Base-by-base conservation (phyloP, 2,113 vertebrate species). In the Emydura subglobosa region DNA sequence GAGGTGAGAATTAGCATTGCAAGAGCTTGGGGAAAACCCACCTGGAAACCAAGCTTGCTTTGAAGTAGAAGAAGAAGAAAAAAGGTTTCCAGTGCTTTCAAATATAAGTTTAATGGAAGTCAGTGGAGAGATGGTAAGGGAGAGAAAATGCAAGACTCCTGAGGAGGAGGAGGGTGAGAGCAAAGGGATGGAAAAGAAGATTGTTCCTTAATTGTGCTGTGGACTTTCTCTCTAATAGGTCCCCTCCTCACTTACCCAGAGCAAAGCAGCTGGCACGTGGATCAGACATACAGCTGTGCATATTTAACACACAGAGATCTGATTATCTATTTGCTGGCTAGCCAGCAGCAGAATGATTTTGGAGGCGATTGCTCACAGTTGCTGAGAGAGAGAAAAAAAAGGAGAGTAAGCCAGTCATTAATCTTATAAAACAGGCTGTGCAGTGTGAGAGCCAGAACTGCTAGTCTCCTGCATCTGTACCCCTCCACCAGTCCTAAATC, bases 241-340 rank as follows among this genome's bases (percentile, higher is more conserved):
- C 96, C 47, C 82, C 96, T 97, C 92, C 91, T 97, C 2, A 1
- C 17, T 85, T 91, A 89, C 74, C 82, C 57, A 4, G 1, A 91
- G 82, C 79, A 84, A 93, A 91, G 90, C 96, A 95, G 92, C 95
- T 95, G 93, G 89, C 89, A 94, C 50, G 1, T 78, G 96, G 93
- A 97, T 94, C 96, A 93, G 95, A 94, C 65, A 1, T 93, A 92
- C 97, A 97, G 96, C 96, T 98, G 97, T 93, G 95, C 95, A 96
- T 95, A 98, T 96, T 97, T 96, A 97, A 95, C 95, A 96, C 96
- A 97, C 90, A 94, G 96, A 94, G 96, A 96, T 97, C 90, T 95
- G 95, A 96, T 97, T 97, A 97, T 96, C 96, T 95, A 24, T 97
- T 95, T 97, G 93, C 95, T 95, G 96, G 94, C 96, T 92, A 83